Evolutionary conservation across 2,888 invertebrate genomes (phyloP), one percentile per base, ranked within the genome.

Genomic region (Corbicula japonica): DNA sequence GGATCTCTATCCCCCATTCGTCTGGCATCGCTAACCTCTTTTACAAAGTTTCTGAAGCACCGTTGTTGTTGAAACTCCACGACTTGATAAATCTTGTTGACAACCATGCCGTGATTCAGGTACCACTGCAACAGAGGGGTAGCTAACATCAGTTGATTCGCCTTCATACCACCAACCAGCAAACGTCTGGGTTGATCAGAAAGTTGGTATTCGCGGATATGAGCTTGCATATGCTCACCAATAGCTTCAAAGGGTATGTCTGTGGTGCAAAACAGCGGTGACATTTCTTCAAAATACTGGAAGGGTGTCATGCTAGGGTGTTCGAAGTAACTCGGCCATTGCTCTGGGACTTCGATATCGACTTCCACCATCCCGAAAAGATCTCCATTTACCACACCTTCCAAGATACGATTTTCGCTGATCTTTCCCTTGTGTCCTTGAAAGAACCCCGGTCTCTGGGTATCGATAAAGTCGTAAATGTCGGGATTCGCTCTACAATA

Each of bases 101-200:
- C 74, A 1, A 32, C 50, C n/a, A 85, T 32, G 1, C 86, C 83
- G 46, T 87, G 84, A 0, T 77, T 60, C 2, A 84, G 48, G 48
- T n/a, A n/a, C n/a, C n/a, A n/a, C n/a, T n/a, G n/a, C n/a, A n/a
- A n/a, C n/a, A n/a, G n/a, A n/a, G n/a, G n/a, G n/a, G n/a, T n/a
- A n/a, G n/a, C n/a, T n/a, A n/a, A n/a, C n/a, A n/a, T n/a, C n/a
- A n/a, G n/a, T n/a, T n/a, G n/a, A n/a, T n/a, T n/a, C n/a, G n/a
- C n/a, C n/a, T n/a, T n/a, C 77, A 75, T 77, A n/a, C 70, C 75
- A 6, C 76, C 78, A 2, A 78, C 78, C 21, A 79, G 48, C 10
- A 74, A 34, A 21, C 78, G 68, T 56, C 72, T 62, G n/a, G 78
- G 65, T 18, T 66, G 38, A 18, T 54, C 38, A 0, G 74, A 69